Evolutionary conservation across 2,888 invertebrate genomes (phyloP).

Genomic region (Dromius quadrimaculatus): DNA sequence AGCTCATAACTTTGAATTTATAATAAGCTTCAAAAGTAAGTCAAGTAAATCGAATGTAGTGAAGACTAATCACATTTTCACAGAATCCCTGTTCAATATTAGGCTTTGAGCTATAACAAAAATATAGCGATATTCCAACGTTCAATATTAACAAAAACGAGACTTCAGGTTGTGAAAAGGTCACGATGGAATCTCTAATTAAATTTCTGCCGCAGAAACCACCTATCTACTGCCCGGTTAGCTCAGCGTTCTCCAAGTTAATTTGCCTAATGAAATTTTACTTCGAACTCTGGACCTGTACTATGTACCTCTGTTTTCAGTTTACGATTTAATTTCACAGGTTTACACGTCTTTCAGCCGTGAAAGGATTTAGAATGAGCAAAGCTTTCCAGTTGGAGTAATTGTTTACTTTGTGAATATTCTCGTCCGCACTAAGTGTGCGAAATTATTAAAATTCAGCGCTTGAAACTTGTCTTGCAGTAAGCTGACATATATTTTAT

Average conservation of each 20-base stretch:
- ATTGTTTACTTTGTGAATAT: too few relatives aligned
- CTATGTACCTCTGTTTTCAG: constrained; percentile 36
- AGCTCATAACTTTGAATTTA: too few relatives aligned
- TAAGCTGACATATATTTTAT: too few relatives aligned
- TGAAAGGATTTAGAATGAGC: too few relatives aligned
- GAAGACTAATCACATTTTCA: constrained; percentile 7
- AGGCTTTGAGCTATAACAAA: too few relatives aligned
- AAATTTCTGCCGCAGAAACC: constrained; percentile 27
- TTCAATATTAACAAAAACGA: constrained; percentile 6
- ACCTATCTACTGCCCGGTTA: constrained; percentile 2
- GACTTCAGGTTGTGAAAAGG: constrained; percentile 34
- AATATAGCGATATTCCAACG: too few relatives aligned
- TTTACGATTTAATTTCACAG: constrained; percentile 49
- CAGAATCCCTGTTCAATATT: background rate
- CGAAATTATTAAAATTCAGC: too few relatives aligned
- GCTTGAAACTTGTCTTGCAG: too few relatives aligned
- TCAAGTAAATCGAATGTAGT: too few relatives aligned
- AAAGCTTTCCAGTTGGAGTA: too few relatives aligned
- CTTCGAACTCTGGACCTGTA: constrained; percentile 33
- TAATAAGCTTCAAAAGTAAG: too few relatives aligned
- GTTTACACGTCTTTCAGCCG: constrained; percentile 31
- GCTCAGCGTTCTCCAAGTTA: constrained; percentile 2
- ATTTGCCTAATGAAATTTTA: constrained; percentile 49
- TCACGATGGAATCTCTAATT: constrained; percentile 32
- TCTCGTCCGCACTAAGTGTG: too few relatives aligned